Conservation (phyloP, 2,797 vertebrate species). For the Eremophila alpestris region DNA sequence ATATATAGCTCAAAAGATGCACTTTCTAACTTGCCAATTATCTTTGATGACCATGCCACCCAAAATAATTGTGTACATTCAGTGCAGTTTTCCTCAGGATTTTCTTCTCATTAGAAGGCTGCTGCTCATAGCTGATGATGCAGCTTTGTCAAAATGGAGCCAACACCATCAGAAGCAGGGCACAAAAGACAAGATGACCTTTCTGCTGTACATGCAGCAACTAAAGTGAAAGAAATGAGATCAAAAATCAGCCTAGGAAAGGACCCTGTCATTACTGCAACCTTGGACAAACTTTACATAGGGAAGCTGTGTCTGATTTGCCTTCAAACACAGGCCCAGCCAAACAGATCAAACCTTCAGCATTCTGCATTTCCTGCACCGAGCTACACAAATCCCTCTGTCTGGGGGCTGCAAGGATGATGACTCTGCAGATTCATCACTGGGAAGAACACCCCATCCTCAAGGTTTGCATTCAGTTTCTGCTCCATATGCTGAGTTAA, state of each 20-base stretch:
- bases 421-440: neutral
- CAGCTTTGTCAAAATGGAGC: neutral
- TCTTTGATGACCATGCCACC: conserved; percentile 11
- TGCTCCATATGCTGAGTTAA: neutral
- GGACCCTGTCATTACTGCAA: neutral
- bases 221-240: neutral
- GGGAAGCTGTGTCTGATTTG: neutral
- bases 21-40: conserved; percentile 52
- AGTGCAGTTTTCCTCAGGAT: neutral
- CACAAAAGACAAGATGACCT: neutral
- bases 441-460: neutral
- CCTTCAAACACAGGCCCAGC: neutral
- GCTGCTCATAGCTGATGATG: neutral
- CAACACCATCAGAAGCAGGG: neutral
- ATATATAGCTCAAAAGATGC: neutral
- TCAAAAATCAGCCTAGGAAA: neutral
- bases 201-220: neutral
- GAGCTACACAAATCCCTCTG: neutral
- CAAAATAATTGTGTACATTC: neutral
- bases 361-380: neutral
- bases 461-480: neutral
- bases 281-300: neutral
- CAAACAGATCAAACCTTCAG: neutral
- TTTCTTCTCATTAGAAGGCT: neutral
- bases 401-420: neutral